phyloP scores from a whole-genome alignment of 2,113 vertebrate genomes.

The Ovis canadensis region DNA sequence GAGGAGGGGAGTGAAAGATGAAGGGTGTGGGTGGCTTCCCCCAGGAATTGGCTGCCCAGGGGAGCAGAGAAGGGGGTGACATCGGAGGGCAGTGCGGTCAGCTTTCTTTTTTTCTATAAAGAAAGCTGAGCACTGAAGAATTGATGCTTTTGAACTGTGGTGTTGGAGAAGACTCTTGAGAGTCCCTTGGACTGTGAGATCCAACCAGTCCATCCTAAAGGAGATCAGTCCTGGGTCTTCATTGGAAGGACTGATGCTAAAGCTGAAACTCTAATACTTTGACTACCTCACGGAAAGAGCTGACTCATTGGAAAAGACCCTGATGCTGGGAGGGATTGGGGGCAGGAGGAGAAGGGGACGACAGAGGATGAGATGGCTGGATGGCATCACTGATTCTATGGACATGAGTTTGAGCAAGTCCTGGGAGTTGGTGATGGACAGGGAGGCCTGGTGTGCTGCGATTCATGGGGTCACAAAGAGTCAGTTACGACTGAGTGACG shows the following conservation, averaged over 20 bases:
- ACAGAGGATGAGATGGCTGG: neutral
- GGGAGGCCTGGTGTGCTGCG: neutral
- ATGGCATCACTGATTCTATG: neutral
- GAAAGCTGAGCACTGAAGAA: fast-evolving
- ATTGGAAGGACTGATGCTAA: neutral
- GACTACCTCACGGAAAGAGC: fast-evolving
- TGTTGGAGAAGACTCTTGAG: neutral
- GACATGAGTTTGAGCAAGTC: neutral
- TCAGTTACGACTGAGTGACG: fast-evolving
- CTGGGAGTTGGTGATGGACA: neutral
- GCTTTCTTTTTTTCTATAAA: neutral
- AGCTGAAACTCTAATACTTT: neutral
- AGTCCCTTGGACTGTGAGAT: neutral
- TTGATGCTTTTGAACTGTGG: neutral
- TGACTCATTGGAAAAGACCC: neutral
- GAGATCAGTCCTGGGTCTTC: neutral
- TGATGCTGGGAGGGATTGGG: neutral
- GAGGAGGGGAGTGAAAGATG: neutral
- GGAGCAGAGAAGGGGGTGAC: too few relatives aligned
- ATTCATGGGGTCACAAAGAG: neutral
- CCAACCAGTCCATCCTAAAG: neutral
- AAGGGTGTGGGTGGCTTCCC: fast-evolving
- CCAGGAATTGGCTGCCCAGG: neutral
- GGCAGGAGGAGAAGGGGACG: neutral
- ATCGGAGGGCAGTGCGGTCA: fast-evolving